phyloP scores from a whole-genome alignment of 2,113 vertebrate genomes.

The Podilymbus podiceps region DNA sequence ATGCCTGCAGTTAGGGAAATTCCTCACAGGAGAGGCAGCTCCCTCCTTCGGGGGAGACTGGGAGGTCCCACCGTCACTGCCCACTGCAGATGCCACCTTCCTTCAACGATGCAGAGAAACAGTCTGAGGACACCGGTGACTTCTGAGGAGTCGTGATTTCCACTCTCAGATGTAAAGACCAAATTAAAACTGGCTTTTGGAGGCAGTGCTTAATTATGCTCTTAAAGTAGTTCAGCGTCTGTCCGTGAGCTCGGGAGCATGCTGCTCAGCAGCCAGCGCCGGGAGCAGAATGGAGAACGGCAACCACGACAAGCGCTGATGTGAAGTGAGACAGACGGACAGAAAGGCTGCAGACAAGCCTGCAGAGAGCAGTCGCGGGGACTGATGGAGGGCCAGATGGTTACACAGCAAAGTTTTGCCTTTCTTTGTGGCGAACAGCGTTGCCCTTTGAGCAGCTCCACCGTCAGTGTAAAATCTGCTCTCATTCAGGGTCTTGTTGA shows the following conservation, averaged over 20 bases:
- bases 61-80: background rate
- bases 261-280: background rate
- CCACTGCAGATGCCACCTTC: background rate
- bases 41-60: background rate
- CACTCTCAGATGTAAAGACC: background rate
- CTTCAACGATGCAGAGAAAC: background rate
- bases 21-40: background rate
- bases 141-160: background rate
- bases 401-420: background rate
- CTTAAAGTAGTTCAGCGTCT: background rate
- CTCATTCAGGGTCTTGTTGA: background rate
- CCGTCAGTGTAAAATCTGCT: background rate
- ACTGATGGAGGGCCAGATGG: background rate
- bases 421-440: background rate
- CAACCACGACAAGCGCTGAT: background rate
- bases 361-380: fast-evolving
- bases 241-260: background rate
- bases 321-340: background rate
- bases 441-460: background rate
- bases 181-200: background rate
- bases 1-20: background rate
- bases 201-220: background rate
- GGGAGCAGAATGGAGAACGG: background rate
- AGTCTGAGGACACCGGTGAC: background rate
- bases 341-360: background rate